Percentiles rank a stretch among this genome's conserved stretches.
Evolutionary conservation across 2,113 vertebrate genomes (phyloP).

Genomic region (Natator depressus): DNA sequence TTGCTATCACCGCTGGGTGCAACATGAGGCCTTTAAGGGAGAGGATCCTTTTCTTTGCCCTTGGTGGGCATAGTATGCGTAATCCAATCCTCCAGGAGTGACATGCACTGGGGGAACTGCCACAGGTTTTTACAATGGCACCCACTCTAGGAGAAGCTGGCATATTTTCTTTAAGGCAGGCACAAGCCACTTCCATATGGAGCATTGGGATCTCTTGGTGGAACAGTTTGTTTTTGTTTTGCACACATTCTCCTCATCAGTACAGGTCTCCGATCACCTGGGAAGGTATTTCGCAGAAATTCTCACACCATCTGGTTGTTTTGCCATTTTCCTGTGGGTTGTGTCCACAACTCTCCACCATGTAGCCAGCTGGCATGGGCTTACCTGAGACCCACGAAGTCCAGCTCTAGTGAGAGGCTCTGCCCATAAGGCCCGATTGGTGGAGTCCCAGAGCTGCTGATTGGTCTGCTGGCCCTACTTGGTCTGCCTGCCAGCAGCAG

Average conservation of each 20-base stretch:
- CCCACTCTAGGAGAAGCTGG: background rate
- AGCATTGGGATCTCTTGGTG: too few species aligned
- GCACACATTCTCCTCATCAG: background rate
- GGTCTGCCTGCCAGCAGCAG: too few species aligned
- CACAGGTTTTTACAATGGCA: rapidly evolving
- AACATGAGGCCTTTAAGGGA: rapidly evolving
- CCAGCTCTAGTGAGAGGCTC: too few species aligned
- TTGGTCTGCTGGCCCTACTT: too few species aligned
- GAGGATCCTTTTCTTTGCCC: rapidly evolving
- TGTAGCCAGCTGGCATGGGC: too few species aligned
- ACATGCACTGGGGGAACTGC: background rate
- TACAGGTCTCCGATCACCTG: background rate
- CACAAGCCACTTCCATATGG: background rate
- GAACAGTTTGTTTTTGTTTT: background rate
- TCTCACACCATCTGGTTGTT: background rate
- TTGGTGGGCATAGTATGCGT: background rate
- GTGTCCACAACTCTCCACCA: background rate
- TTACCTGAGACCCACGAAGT: too few species aligned
- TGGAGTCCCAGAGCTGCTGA: too few species aligned
- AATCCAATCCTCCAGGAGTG: background rate
- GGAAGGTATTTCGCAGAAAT: background rate
- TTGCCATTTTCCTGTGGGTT: background rate
- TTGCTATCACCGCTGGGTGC: background rate
- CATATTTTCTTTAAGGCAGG: rapidly evolving
- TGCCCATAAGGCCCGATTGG: too few species aligned